These are phyloP conservation scores for Conopomorpha cramerella DNA, from an alignment of 1,140 invertebrate species.

Conservation along the genomic window DNA sequence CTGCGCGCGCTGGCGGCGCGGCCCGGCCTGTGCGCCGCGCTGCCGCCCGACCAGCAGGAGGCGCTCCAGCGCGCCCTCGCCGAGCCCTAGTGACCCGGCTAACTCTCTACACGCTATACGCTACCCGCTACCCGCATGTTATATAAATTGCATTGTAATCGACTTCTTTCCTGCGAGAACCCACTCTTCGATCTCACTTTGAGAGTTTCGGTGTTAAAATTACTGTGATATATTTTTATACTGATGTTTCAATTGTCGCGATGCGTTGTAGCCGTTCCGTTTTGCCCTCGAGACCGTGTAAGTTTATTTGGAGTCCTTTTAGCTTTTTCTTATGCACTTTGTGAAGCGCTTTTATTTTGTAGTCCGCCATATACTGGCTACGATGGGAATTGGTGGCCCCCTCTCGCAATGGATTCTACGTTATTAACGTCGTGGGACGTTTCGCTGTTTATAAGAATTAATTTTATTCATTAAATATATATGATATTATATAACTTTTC, in stretches of 20 bases:
- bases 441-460: slow-evolving; percentile 46
- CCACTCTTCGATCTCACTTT: slow-evolving; percentile 35
- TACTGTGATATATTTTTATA: slow-evolving; percentile 58
- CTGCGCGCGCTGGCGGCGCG: too few species aligned
- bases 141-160: background rate
- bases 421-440: slow-evolving; percentile 5
- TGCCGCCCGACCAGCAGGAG: slow-evolving; percentile 80
- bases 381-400: slow-evolving; percentile 39
- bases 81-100: too few species aligned
- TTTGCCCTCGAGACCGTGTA: slow-evolving; percentile 22
- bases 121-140: slow-evolving; percentile 4
- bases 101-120: slow-evolving; percentile 5
- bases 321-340: slow-evolving; percentile 23
- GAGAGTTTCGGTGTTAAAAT: slow-evolving; percentile 40
- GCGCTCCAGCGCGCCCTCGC: slow-evolving; percentile 73
- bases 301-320: slow-evolving; percentile 25
- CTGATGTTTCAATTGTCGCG: slow-evolving; percentile 38
- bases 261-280: too few species aligned
- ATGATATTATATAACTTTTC: slow-evolving; percentile 36
- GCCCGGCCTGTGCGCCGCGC: too few species aligned
- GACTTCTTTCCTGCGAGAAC: slow-evolving; percentile 11
- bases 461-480: slow-evolving; percentile 29
- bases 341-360: slow-evolving; percentile 13
- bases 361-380: slow-evolving; percentile 35
- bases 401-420: slow-evolving; percentile 38